These are phyloP conservation scores for Seriola quinqueradiata DNA, from an alignment of 2,113 vertebrate species.

Conservation along the genomic window DNA sequence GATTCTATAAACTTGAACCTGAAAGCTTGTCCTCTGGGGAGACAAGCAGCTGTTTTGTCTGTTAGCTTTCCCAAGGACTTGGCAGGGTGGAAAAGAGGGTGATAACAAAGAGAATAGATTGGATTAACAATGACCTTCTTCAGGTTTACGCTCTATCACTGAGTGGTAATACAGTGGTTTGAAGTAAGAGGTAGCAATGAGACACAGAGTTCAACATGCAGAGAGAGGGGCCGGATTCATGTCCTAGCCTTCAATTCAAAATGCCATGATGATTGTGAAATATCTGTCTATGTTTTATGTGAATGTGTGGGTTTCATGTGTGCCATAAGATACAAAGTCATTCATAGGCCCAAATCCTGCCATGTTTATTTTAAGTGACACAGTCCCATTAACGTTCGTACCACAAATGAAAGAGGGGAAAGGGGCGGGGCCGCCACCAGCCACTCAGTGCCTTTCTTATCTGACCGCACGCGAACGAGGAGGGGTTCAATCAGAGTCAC, in stretches of 20 bases:
- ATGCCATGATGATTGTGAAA: background rate
- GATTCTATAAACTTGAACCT: slow-evolving; percentile 20
- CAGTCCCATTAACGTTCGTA: slow-evolving; percentile 48
- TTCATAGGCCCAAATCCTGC: background rate
- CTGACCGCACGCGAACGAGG: slow-evolving; percentile 67
- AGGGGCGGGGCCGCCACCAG: slow-evolving; percentile 26
- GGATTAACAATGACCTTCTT: slow-evolving; percentile 62
- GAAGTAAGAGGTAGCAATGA: slow-evolving; percentile 15
- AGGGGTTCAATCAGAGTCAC: slow-evolving; percentile 82
- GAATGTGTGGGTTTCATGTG: background rate
- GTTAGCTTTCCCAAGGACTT: slow-evolving; percentile 75
- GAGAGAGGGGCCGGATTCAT: background rate
- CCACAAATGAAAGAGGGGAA: slow-evolving; percentile 74
- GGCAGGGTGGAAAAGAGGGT: slow-evolving; percentile 25
- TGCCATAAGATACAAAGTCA: background rate
- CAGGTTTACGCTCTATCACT: slow-evolving; percentile 27
- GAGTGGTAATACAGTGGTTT: slow-evolving; percentile 8
- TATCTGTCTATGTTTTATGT: background rate
- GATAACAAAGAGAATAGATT: slow-evolving; percentile 55
- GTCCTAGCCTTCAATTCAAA: slow-evolving; percentile 3
- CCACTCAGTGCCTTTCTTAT: slow-evolving; percentile 68
- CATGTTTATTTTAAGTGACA: slow-evolving; percentile 64
- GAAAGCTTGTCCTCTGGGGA: slow-evolving; percentile 10
- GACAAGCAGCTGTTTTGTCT: slow-evolving; percentile 74
- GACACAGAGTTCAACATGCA: slow-evolving; percentile 15